Base-by-base conservation (phyloP, 2,888 invertebrate genomes). In the Spialia ferax region DNA sequence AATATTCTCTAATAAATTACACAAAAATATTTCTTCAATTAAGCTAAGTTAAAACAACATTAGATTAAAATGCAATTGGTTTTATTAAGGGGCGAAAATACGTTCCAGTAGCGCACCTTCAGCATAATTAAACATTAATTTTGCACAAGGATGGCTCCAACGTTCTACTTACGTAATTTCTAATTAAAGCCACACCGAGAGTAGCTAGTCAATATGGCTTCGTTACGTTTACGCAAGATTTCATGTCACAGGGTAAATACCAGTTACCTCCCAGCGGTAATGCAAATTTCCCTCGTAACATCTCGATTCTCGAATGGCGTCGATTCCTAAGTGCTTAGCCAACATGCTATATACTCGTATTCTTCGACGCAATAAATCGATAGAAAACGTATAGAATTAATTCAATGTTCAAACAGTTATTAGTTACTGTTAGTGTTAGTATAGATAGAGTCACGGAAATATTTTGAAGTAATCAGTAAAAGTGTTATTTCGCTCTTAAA, bases 61-160 rank as follows among this genome's bases (percentile, higher is more conserved):
- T 63, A 60, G 13, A 65, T 59, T 59, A 42, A 65, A 63, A 59
- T 59, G 15, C n/a, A 50, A 65, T 59, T 23, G 50, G 52, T 50
- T 59, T 42, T 65, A 59, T 18, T 32, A 57, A 11, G 57, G 65
- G 42, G 57, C 57, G 59, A 65, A 66, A 66, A 60, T 60, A 59
- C 50, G 54, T 20, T 59, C 60, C 22, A 66, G 65, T 42, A 20
- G 59, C 62, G 35, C 42, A 66, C 65, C 65, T 54, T 60, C 26
- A 26, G 35, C 60, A 29, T 66, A 60, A 66, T 66, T 66, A 60
- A 66, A 66, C 65, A 66, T 66, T 60, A 66, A 66, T 66, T 66
- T 60, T 66, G 59, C 35, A 42, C 52, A 60, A 66, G 54, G 42
- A 66, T 66, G 59, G 59, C 54, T 60, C 60, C 29, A 54, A 42